Evolutionary conservation across 2,888 invertebrate genomes (phyloP).

Genomic region (Linyphia triangularis): DNA sequence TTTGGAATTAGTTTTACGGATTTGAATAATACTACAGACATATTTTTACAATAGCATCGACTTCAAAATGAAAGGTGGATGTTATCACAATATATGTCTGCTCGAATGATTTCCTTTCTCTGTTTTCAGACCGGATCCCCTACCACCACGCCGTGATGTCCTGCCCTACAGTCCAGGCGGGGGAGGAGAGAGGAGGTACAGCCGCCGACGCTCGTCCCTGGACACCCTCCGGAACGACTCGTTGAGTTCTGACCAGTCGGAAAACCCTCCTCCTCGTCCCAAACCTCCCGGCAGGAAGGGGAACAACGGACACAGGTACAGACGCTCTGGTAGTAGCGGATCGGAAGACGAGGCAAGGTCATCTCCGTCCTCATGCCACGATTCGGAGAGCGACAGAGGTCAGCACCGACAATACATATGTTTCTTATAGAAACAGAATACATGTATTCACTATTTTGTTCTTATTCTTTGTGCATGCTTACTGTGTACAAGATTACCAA

Average conservation of each 20-base stretch:
- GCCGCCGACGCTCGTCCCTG: slow-evolving; percentile 43
- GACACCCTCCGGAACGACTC: slow-evolving; percentile 81
- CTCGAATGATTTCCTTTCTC: neutral
- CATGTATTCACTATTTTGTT: too few relatives aligned
- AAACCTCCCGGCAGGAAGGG: slow-evolving; percentile 18
- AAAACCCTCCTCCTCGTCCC: slow-evolving; percentile 79
- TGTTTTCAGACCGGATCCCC: slow-evolving; percentile 33
- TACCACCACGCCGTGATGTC: slow-evolving; percentile 34
- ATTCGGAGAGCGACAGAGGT: slow-evolving; percentile 82
- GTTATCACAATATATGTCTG: neutral
- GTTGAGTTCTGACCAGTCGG: slow-evolving; percentile 82
- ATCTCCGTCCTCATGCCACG: slow-evolving; percentile 90
- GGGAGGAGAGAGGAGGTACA: slow-evolving; percentile 51
- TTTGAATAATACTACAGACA: too few relatives aligned
- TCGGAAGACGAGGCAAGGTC: slow-evolving; percentile 87
- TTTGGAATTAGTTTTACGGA: too few relatives aligned
- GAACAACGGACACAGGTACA: slow-evolving; percentile 33
- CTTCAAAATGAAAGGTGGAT: too few relatives aligned
- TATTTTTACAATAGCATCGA: too few relatives aligned
- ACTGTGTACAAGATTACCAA: too few relatives aligned
- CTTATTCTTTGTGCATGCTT: too few relatives aligned
- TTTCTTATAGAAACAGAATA: too few relatives aligned
- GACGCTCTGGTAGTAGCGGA: slow-evolving; percentile 80
- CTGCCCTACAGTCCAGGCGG: neutral
- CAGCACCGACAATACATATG: too few relatives aligned